Conservation (phyloP, 2,797 vertebrate genomes). For the Paratrypauchen microcephalus region DNA sequence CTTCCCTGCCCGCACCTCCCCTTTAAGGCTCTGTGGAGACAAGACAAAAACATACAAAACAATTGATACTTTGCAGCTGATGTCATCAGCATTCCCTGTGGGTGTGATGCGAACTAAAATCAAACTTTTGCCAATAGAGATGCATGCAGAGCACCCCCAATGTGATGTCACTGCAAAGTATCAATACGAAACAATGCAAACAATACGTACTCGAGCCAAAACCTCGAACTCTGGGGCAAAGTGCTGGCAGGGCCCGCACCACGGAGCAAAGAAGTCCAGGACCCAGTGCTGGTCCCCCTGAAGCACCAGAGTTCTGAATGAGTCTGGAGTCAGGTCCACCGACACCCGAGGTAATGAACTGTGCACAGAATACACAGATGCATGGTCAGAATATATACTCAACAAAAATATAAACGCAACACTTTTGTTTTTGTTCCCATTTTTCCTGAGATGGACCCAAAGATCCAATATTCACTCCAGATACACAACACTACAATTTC, state of each 20-base stretch:
- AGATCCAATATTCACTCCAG: too few species aligned
- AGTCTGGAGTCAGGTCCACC: slow-evolving; percentile 86
- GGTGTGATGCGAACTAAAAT: too few species aligned
- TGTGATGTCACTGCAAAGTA: too few species aligned
- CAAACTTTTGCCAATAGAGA: too few species aligned
- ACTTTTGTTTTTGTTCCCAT: too few species aligned
- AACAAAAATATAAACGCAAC: too few species aligned
- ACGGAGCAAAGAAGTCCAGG: slow-evolving; percentile 94
- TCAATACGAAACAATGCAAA: background rate
- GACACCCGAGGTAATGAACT: slow-evolving; percentile 87
- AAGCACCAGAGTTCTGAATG: slow-evolving; percentile 85
- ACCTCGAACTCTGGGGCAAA: slow-evolving; percentile 96
- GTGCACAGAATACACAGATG: background rate
- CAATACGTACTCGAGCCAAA: slow-evolving; percentile 77
- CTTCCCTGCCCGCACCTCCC: slow-evolving; percentile 90
- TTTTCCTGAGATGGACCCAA: too few species aligned
- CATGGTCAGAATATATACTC: background rate
- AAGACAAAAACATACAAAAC: background rate
- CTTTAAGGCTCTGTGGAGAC: slow-evolving; percentile 81
- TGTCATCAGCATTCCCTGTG: too few species aligned
- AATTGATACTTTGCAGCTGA: too few species aligned
- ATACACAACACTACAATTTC: too few species aligned
- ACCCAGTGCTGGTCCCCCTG: slow-evolving; percentile 90
- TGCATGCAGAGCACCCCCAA: too few species aligned
- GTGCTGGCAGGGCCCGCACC: slow-evolving; percentile 95